A percentile compares a stretch with the other conserved stretches of the same genome.
Evolutionary conservation across 2,113 vertebrate species (phyloP).

Genomic region (Arvicanthis niloticus): DNA sequence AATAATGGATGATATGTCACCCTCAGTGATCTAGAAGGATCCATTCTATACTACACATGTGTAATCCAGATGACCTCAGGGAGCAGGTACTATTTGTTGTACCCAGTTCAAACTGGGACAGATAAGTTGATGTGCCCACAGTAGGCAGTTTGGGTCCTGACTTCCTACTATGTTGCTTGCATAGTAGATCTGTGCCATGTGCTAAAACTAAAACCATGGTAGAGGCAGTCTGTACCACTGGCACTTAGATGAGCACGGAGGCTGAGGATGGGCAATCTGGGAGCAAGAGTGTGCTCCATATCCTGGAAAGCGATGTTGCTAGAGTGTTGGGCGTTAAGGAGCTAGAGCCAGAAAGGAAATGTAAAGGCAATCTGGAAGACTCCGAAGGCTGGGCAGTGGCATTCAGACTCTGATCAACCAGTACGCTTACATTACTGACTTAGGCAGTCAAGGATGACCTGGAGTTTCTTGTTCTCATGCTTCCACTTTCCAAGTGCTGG

Average conservation of each 20-base stretch:
- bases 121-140: not conserved
- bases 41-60: not conserved
- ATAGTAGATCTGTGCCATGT: not conserved
- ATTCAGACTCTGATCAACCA: not conserved
- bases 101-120: not conserved
- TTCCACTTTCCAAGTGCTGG: not conserved
- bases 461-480: not conserved
- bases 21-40: not conserved
- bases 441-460: not conserved
- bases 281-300: not conserved
- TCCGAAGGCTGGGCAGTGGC: not conserved
- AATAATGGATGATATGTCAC: not conserved
- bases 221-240: not conserved
- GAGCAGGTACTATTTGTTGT: not conserved
- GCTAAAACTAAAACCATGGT: not conserved
- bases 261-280: accelerated
- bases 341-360: not conserved
- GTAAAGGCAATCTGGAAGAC: not conserved
- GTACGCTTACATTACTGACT: not conserved
- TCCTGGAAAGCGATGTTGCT: not conserved
- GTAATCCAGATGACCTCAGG: not conserved
- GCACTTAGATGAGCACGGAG: not conserved
- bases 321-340: not conserved
- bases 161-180: not conserved
- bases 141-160: not conserved